Evolutionary conservation across 2,113 vertebrate species (phyloP).

Genomic region (Porphyrio hochstetteri): DNA sequence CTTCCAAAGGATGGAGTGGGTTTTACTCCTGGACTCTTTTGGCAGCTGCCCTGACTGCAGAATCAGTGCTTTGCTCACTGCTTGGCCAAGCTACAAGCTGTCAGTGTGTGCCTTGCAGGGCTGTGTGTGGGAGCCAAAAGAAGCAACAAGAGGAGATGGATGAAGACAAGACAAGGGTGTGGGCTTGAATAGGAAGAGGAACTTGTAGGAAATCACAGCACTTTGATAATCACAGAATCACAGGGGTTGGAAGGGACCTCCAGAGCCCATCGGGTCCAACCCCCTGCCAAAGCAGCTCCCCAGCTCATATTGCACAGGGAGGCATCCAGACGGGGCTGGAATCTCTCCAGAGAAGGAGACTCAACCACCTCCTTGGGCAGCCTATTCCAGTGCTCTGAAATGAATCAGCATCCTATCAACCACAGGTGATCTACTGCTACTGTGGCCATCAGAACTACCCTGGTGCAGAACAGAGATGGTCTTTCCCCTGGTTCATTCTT

Average conservation of each 20-base stretch:
- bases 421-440: background rate
- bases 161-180: background rate
- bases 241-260: no score
- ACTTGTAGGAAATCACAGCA: background rate
- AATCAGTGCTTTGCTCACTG: background rate
- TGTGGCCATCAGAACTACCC: background rate
- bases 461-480: background rate
- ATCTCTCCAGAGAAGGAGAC: no score
- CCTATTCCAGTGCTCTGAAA: no score
- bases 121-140: background rate
- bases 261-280: no score
- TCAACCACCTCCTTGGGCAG: no score
- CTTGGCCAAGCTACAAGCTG: background rate
- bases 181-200: background rate
- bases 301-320: no score
- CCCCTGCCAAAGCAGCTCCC: no score
- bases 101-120: accelerated
- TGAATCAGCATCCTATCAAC: background rate
- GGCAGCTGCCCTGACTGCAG: background rate
- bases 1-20: background rate
- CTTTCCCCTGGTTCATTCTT: background rate
- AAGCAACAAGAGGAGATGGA: background rate
- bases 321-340: no score
- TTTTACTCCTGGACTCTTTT: background rate
- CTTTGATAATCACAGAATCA: no score